Percentiles rank a stretch among this genome's conserved stretches.
Evolutionary conservation across 2,797 vertebrate genomes (phyloP).

Genomic region (Hemibagrus guttatus): DNA sequence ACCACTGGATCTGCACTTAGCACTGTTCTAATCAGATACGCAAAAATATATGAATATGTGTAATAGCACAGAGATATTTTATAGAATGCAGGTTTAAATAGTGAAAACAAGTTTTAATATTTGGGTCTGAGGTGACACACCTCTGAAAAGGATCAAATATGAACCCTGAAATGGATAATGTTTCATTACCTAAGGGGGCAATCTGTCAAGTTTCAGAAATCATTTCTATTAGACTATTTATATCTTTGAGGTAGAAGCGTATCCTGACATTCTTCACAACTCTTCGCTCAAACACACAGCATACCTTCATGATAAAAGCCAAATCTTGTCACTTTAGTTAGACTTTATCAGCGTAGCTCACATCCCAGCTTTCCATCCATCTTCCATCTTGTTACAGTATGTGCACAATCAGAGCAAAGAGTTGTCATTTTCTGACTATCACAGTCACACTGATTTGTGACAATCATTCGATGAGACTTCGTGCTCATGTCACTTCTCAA

Average conservation of each 20-base stretch:
- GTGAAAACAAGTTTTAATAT: not conserved
- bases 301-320: slow-evolving; percentile 32
- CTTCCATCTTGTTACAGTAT: slow-evolving; percentile 9
- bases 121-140: slow-evolving; percentile 22
- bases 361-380: slow-evolving; percentile 26
- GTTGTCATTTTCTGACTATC: slow-evolving; percentile 16
- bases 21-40: slow-evolving; percentile 20
- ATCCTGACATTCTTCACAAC: slow-evolving; percentile 32
- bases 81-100: slow-evolving; percentile 15
- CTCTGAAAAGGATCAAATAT: not conserved
- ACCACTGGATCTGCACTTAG: not conserved
- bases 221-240: slow-evolving; percentile 40
- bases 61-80: not conserved
- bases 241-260: slow-evolving; percentile 40
- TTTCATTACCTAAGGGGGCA: slow-evolving; percentile 36
- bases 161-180: slow-evolving; percentile 42
- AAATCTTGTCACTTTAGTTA: slow-evolving; percentile 39
- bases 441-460: not conserved
- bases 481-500: slow-evolving; percentile 28
- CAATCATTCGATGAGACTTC: slow-evolving; percentile 30
- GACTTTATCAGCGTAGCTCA: slow-evolving; percentile 15
- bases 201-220: slow-evolving; percentile 45
- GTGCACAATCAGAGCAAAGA: slow-evolving; percentile 25
- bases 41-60: not conserved
- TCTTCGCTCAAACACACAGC: not conserved